Evolutionary conservation across 2,888 invertebrate species (phyloP), one percentile per base, ranked within the genome.

Genomic region (Drosophila kanekoi): DNA sequence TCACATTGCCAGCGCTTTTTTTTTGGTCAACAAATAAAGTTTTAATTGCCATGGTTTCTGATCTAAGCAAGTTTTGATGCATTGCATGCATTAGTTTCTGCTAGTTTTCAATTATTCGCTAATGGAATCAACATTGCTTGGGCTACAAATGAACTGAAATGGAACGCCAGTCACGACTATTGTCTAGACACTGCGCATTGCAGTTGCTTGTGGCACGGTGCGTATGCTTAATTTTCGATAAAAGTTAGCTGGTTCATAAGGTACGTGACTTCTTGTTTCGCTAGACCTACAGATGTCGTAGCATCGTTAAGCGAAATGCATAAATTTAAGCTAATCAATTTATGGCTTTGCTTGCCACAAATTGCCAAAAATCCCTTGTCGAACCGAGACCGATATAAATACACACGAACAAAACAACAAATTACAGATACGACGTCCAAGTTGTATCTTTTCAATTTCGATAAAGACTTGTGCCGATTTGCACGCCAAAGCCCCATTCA

Each of bases 321-420:
- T 70, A 77, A 77, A 59, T 85, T 77, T 43, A 16, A 63, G 63
- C 68, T 81, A 87, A 83, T 82, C 87, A 88, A 88, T 88, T 84
- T 89, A 89, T 86, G 70, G 64, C 59, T 61, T 67, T 61, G 59
- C 66, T 69, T 33, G 69, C 70, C 73, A 62, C 70, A 82, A 74
- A 64, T 80, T 79, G 63, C 69, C 10, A 44, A 53, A 77, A 79
- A 64, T 65, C 68, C 53, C 70, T 49, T 45, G 44, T 45, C 44
- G 38, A 28, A 40, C 11, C 2, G 38, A 28, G 16, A 40, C 13
- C 20, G 53, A 20, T 44, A 48, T 20, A 23, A 48, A 33, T 28
- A 28, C 8, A 28, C 8, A 28, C 28, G 8, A 48, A 32, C 20
- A 16, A 59, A 60, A 58, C 63, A 65, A 65, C 64, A 73, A 74